Evolutionary conservation across 1,140 invertebrate species (phyloP).

Genomic region (Proctacanthus coquilletti): DNA sequence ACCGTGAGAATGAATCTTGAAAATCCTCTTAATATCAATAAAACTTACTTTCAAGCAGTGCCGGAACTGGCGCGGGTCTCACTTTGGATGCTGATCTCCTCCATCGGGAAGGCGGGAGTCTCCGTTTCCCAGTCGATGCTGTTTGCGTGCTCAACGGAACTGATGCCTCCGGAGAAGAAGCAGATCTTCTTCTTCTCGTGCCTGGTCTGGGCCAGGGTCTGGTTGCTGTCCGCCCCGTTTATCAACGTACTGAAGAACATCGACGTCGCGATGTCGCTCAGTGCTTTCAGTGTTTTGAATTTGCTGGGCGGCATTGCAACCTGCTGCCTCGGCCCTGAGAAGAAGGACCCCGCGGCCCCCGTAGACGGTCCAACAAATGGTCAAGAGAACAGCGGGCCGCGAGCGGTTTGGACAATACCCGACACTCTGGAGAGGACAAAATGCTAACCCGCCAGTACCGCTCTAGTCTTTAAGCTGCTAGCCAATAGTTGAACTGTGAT

Average conservation of each 20-base stretch:
- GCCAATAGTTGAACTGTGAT: no score
- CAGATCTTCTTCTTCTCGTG: slow-evolving; percentile 24
- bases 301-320: slow-evolving; percentile 24
- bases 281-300: slow-evolving; percentile 19
- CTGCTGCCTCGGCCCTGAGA: slow-evolving; percentile 18
- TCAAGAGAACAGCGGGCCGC: no score
- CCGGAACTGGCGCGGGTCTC: slow-evolving; percentile 20
- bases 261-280: slow-evolving; percentile 20
- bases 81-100: slow-evolving; percentile 26
- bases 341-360: slow-evolving; percentile 8
- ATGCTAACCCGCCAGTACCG: no score
- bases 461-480: no score
- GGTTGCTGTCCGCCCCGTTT: slow-evolving; percentile 24
- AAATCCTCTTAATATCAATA: background rate
- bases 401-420: no score
- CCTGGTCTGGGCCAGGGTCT: slow-evolving; percentile 23
- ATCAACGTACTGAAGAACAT: slow-evolving; percentile 24
- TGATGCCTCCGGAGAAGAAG: slow-evolving; percentile 22
- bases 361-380: slow-evolving; percentile 3
- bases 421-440: no score
- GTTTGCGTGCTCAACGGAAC: slow-evolving; percentile 23
- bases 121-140: slow-evolving; percentile 26
- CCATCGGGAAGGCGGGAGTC: slow-evolving; percentile 21
- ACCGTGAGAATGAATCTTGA: slow-evolving; percentile 10
- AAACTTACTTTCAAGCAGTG: slow-evolving; percentile 10